Evolutionary conservation across 2,888 invertebrate species (phyloP).

Genomic region (Torymus texanus): DNA sequence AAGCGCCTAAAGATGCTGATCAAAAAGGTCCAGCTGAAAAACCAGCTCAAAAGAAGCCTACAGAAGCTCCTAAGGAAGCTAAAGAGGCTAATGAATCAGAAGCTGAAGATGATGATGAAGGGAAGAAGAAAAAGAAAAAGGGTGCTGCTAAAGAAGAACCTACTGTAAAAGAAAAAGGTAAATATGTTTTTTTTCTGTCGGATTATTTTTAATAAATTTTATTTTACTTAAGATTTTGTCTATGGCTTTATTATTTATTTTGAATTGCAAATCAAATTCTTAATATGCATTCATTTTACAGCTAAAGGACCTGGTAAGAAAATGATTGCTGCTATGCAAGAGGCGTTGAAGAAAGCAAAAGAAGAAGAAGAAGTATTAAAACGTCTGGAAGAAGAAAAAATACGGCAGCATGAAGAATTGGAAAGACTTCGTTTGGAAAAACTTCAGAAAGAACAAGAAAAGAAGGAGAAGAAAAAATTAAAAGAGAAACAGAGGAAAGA

Average conservation of each 20-base stretch:
- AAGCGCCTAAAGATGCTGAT: constrained; percentile 68
- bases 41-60: constrained; percentile 53
- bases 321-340: constrained; percentile 93
- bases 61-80: too few species aligned
- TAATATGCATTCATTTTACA: constrained; percentile 42
- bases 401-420: constrained; percentile 84
- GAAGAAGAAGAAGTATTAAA: constrained; percentile 90
- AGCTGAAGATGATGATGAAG: constrained; percentile 75
- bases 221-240: too few species aligned
- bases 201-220: too few species aligned
- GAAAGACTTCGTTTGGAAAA: constrained; percentile 85
- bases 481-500: constrained; percentile 95
- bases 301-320: constrained; percentile 87
- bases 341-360: constrained; percentile 88
- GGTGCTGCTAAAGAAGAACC: constrained; percentile 74
- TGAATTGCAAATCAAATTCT: too few species aligned
- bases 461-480: constrained; percentile 90
- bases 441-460: constrained; percentile 87
- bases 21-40: constrained; percentile 58
- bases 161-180: constrained; percentile 73
- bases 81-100: constrained; percentile 66
- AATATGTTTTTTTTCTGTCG: constrained; percentile 2
- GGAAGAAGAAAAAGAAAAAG: constrained; percentile 76
- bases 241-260: too few species aligned
- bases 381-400: constrained; percentile 88